phyloP scores from a whole-genome alignment of 2,113 vertebrate genomes.

The Rallus limicola region DNA sequence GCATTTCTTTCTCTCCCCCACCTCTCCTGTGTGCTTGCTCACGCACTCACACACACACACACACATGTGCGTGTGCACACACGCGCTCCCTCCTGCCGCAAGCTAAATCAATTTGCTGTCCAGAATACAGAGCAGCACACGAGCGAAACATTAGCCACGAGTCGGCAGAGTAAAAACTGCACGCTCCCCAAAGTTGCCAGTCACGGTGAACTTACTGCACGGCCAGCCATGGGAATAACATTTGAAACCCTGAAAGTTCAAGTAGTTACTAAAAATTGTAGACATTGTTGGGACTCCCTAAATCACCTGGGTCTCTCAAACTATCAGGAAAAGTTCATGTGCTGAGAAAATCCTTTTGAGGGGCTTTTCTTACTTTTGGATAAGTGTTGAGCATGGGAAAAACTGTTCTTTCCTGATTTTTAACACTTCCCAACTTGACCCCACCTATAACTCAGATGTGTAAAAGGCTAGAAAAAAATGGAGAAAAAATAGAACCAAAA shows the following conservation, averaged over 20 bases:
- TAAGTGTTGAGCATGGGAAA: background rate
- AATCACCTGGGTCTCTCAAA: slow-evolving; percentile 7
- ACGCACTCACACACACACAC: background rate
- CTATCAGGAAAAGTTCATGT: background rate
- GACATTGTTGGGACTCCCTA: background rate
- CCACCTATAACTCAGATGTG: slow-evolving; percentile 2
- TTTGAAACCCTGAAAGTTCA: background rate
- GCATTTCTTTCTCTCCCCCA: slow-evolving; percentile 50
- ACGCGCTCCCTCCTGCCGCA: slow-evolving; percentile 33
- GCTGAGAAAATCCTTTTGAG: background rate
- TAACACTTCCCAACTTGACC: slow-evolving; percentile 20
- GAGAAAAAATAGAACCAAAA: slow-evolving; percentile 6
- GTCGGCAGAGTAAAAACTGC: slow-evolving; percentile 64
- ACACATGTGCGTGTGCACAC: background rate
- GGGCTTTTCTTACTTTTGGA: background rate
- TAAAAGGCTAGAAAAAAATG: slow-evolving; percentile 41
- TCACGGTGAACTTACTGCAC: background rate
- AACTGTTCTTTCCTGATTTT: background rate
- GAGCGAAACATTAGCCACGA: slow-evolving; percentile 68
- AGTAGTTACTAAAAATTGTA: background rate
- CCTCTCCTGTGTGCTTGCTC: background rate
- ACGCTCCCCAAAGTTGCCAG: background rate
- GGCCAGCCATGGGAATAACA: background rate
- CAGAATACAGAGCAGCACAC: slow-evolving; percentile 43
- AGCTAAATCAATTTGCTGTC: slow-evolving; percentile 73